These are phyloP conservation scores for Philhelius pedissequus DNA, from an alignment of 2,888 invertebrate species.

Conservation along the genomic window DNA sequence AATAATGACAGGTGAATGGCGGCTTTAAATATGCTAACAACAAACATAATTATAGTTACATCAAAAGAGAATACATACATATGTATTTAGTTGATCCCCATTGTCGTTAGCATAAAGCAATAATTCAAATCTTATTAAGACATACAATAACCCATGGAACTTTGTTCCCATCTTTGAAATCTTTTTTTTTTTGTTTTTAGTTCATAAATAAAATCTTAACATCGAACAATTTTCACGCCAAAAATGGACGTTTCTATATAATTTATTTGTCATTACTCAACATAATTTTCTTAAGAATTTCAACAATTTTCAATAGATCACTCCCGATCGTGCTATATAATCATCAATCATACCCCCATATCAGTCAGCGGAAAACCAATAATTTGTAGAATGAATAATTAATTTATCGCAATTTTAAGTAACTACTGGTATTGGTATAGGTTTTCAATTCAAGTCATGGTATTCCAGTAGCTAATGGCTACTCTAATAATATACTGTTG, in stretches of 20 bases:
- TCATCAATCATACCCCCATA: slow-evolving; percentile 16
- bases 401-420: slow-evolving; percentile 3
- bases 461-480: slow-evolving; percentile 14
- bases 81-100: not conserved
- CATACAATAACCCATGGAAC: not conserved
- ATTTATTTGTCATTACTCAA: not conserved
- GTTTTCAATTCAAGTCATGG: slow-evolving; percentile 37
- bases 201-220: not conserved
- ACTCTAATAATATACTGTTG: not conserved
- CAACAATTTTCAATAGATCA: not conserved
- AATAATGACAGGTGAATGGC: not conserved
- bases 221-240: not conserved
- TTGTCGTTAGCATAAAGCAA: not conserved
- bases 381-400: slow-evolving; percentile 26
- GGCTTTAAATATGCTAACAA: not conserved
- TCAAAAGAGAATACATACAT: not conserved
- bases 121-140: not conserved
- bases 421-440: not conserved
- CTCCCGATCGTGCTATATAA: not conserved
- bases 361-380: not conserved
- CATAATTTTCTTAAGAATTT: not conserved
- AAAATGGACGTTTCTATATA: not conserved
- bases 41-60: not conserved
- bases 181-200: no score
- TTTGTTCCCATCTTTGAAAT: not conserved